Conservation (phyloP, 92 coral and sea anemone species). For the Isaurus tuberculatus region DNA sequence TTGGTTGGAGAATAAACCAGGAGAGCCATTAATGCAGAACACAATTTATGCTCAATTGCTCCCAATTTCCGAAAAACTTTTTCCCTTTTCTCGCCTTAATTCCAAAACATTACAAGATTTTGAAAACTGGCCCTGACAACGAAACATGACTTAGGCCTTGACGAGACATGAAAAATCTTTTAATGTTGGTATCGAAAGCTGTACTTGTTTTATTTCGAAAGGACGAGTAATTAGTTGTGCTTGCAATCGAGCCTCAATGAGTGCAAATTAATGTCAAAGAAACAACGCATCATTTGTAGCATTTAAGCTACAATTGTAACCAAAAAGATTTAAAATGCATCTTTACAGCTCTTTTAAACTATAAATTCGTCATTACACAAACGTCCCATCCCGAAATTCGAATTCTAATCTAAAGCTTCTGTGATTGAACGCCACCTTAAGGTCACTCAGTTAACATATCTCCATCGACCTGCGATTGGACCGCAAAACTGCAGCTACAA, state of each 20-base stretch:
- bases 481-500: conserved; percentile 31
- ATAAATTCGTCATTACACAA: conserved; percentile 33
- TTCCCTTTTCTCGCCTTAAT: background rate
- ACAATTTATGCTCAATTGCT: conserved; percentile 1
- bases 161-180: background rate
- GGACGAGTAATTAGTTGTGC: conserved; percentile 21
- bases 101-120: conserved; percentile 20
- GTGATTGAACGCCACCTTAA: conserved; percentile 35
- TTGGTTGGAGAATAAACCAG: background rate
- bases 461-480: conserved; percentile 60
- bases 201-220: conserved; percentile 7
- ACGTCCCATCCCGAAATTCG: conserved; percentile 40
- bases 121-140: conserved; percentile 7
- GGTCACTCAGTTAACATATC: conserved; percentile 64
- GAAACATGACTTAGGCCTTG: background rate
- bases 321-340: conserved; percentile 14
- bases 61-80: background rate
- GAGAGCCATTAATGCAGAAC: background rate
- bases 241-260: conserved; percentile 8
- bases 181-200: background rate
- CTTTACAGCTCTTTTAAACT: conserved; percentile 8
- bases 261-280: conserved; percentile 30
- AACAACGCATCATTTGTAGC: background rate
- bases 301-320: conserved; percentile 21
- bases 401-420: conserved; percentile 28